Conservation (phyloP, 2,888 invertebrate species). For the Brachypterus glaber region DNA sequence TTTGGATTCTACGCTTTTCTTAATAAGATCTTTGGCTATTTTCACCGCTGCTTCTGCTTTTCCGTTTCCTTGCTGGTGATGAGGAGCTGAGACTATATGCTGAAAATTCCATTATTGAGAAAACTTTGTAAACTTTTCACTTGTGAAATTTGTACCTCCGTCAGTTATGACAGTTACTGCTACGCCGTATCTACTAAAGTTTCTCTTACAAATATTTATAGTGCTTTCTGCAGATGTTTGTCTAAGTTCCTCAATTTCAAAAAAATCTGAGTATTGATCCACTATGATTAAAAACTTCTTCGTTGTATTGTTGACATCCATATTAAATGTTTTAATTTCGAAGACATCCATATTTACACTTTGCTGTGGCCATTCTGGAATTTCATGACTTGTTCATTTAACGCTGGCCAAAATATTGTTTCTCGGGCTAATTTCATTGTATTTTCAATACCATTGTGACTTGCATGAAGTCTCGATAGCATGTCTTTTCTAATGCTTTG, state of each 20-base stretch:
- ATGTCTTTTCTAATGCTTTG: slow-evolving; percentile 7
- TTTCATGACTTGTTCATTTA: slow-evolving; percentile 11
- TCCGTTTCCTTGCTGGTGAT: slow-evolving; percentile 20
- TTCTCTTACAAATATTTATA: slow-evolving; percentile 14
- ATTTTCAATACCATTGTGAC: slow-evolving; percentile 10
- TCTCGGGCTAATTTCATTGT: slow-evolving; percentile 7
- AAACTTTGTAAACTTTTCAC: slow-evolving; percentile 12
- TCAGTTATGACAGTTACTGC: slow-evolving; percentile 12
- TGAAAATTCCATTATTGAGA: slow-evolving; percentile 22
- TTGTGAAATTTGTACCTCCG: slow-evolving; percentile 14
- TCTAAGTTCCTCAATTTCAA: slow-evolving; percentile 16
- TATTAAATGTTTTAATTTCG: slow-evolving; percentile 1
- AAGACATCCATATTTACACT: slow-evolving; percentile 17
- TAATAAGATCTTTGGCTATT: slow-evolving; percentile 20
- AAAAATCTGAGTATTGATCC: slow-evolving; percentile 22
- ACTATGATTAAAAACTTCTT: slow-evolving; percentile 16
- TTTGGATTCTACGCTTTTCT: slow-evolving; percentile 14
- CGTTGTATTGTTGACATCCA: slow-evolving; percentile 8
- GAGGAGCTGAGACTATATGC: slow-evolving; percentile 16
- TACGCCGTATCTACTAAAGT: slow-evolving; percentile 19
- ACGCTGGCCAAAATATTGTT: slow-evolving; percentile 6
- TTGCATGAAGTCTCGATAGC: slow-evolving; percentile 7
- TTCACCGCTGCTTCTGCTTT: slow-evolving; percentile 24
- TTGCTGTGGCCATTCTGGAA: slow-evolving; percentile 18
- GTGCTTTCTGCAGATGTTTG: slow-evolving; percentile 1